Evolutionary conservation across 2,797 vertebrate genomes (phyloP).

Genomic region (Anisognathus igniventris): DNA sequence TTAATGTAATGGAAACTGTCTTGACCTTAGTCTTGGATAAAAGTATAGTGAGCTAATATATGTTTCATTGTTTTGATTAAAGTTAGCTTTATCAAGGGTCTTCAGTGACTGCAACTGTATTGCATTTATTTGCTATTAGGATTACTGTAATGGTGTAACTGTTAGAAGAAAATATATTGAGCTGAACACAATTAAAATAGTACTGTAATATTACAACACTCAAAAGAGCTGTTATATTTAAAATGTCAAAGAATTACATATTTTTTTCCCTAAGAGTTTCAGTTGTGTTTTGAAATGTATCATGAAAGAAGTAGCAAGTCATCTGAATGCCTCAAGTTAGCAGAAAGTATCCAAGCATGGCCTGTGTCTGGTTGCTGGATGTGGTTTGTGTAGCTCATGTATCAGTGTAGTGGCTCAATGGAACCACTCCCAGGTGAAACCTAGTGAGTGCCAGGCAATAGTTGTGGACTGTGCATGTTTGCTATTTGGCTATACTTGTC

Average conservation of each 20-base stretch:
- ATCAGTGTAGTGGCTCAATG: neutral
- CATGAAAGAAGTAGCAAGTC: neutral
- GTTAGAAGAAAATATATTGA: neutral
- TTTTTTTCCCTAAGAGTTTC: neutral
- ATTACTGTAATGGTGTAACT: neutral
- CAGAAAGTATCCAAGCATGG: fast-evolving
- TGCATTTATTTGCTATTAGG: neutral
- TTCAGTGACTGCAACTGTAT: neutral
- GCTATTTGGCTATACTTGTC: fast-evolving
- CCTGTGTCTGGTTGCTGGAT: neutral
- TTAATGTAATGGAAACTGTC: neutral
- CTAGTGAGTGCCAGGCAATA: neutral
- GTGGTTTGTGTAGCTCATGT: neutral
- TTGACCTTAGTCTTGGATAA: neutral
- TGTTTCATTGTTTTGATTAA: neutral
- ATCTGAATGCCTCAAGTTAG: neutral
- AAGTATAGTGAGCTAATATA: neutral
- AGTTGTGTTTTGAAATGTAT: neutral
- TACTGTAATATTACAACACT: neutral
- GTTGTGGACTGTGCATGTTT: neutral
- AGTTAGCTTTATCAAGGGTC: neutral
- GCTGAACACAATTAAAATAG: neutral
- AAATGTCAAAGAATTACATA: neutral
- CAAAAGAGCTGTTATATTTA: neutral
- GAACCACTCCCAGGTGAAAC: neutral